Evolutionary conservation across 2,888 invertebrate genomes (phyloP), one percentile per base, ranked within the genome.

Genomic region (Cynaeus angustus): DNA sequence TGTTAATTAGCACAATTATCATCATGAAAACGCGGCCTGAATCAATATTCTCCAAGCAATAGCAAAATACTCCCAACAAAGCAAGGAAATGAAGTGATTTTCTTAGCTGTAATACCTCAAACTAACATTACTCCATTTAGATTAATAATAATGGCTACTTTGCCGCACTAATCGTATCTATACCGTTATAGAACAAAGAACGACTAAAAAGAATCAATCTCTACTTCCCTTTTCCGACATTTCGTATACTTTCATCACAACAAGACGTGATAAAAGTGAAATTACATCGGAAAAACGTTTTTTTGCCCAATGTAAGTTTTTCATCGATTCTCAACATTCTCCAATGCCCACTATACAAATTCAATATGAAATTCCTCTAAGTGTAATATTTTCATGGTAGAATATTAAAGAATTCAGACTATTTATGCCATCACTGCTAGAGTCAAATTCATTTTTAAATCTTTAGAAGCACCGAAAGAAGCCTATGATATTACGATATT

Each of bases 1-100:
- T 26, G 41, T 21, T 41, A 56, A 41, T 56, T 56, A 21, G 38
- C 21, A 43, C 14, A 41, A 56, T 56, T 41, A 41, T 41, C 16
- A 28, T 16, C 26, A 3, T 21, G 6, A 10, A 50, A 50, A 28
- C 12, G 21, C n/a, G 16, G 26, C 26, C 16, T 3, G 21, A 33
- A 33, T 33, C 33, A 33, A 33, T 33, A 33, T 2, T 33, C 33
- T 33, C 6, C 33, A 33, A n/a, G 33, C 33, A n/a, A 1, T 33
- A 33, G 33, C 33, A 6, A 33, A 33, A n/a, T n/a, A 33, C 33
- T 33, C 33, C n/a, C 33, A 33, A 33, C 33, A 33, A 33, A 33
- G 33, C n/a, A 33, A 33, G 33, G 33, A 33, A 33, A 33, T 33
- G 33, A 33, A 33, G 33, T 33, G 33, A 33, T 33, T 33, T 33